These are phyloP conservation scores for Lamellibrachia satsuma DNA, from an alignment of 2,888 invertebrate species.

Conservation along the genomic window DNA sequence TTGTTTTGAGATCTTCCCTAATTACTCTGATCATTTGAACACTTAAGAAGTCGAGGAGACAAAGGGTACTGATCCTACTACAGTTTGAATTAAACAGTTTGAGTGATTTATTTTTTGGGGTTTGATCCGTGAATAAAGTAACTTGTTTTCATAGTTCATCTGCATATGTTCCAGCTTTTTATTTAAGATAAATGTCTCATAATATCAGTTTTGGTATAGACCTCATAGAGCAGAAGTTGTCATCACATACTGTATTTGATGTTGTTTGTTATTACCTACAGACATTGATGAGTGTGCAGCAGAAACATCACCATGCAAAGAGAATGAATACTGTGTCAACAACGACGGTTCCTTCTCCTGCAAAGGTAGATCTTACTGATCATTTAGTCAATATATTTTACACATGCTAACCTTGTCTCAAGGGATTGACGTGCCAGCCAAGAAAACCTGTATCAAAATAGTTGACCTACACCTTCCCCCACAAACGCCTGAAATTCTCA, in stretches of 20 bases:
- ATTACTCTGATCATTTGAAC: no score
- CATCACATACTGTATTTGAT: background rate
- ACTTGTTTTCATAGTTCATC: no score
- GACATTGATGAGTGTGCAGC: conserved; percentile 43
- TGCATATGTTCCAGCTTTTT: no score
- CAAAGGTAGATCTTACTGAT: conserved; percentile 32
- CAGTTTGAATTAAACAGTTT: background rate
- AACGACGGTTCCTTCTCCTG: conserved; percentile 39
- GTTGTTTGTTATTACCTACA: conserved; percentile 27
- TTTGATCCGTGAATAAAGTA: background rate
- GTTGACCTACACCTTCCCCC: background rate
- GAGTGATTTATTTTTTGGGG: background rate
- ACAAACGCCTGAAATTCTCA: background rate
- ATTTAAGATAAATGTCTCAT: no score
- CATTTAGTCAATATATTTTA: background rate
- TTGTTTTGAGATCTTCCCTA: no score
- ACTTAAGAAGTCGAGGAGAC: no score
- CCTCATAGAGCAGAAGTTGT: background rate
- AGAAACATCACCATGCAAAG: conserved; percentile 34
- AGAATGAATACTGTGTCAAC: conserved; percentile 40
- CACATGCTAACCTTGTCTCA: background rate
- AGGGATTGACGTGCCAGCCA: background rate
- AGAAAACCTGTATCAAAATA: background rate
- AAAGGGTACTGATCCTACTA: no score
- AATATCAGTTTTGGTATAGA: no score